Conservation (phyloP, 1,140 invertebrate genomes). For the Zaprionus inermis region DNA sequence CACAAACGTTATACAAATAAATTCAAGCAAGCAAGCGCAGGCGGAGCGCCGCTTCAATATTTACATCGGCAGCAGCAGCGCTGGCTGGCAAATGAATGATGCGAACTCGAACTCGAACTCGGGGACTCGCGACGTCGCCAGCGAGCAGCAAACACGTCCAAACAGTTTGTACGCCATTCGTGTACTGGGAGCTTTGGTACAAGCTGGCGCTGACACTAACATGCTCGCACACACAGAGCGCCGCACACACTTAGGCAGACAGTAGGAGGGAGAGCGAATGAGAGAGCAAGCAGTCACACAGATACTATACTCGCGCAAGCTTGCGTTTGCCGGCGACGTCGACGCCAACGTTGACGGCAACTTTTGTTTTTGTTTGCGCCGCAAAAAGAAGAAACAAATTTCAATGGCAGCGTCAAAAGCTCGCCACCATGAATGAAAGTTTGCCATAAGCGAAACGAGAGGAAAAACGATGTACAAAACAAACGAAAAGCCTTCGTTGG, state of each 20-base stretch:
- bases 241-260: neutral
- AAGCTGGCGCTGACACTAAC: constrained; percentile 42
- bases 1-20: constrained; percentile 13
- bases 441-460: constrained; percentile 44
- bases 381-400: constrained; percentile 66
- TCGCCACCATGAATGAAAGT: constrained; percentile 64
- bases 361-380: constrained; percentile 73
- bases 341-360: constrained; percentile 40
- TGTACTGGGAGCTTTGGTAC: constrained; percentile 50
- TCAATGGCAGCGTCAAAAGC: constrained; percentile 71
- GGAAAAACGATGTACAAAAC: constrained; percentile 53
- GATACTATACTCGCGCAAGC: constrained; percentile 32
- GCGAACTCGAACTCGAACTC: constrained; percentile 46
- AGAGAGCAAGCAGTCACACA: neutral
- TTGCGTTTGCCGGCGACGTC: constrained; percentile 64
- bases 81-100: constrained; percentile 36
- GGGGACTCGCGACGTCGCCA: constrained; percentile 41
- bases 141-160: constrained; percentile 75
- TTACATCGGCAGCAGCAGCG: constrained; percentile 38
- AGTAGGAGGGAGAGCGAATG: neutral
- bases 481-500: constrained; percentile 11
- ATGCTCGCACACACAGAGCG: constrained; percentile 13
- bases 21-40: constrained; percentile 26
- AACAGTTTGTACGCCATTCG: constrained; percentile 66
- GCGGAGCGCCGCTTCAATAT: constrained; percentile 44